These are phyloP conservation scores for Neodon shergylaensis DNA, from an alignment of 2,113 vertebrate genomes.

Conservation along the genomic window DNA sequence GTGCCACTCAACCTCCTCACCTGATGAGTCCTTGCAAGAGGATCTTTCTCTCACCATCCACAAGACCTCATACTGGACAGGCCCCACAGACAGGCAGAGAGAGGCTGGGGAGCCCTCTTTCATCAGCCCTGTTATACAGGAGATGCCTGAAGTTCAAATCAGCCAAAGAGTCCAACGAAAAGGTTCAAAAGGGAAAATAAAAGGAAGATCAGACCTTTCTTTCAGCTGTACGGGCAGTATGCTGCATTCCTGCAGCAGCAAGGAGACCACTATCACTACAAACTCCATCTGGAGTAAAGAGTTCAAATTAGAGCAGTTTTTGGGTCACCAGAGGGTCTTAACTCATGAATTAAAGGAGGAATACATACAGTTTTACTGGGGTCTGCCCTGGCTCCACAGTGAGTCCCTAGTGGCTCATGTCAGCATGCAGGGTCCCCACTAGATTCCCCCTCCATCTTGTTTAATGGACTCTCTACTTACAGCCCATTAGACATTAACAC, in stretches of 20 bases:
- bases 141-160: background rate
- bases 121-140: background rate
- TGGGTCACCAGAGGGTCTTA: background rate
- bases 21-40: accelerated
- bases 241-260: background rate
- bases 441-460: background rate
- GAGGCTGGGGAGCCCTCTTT: background rate
- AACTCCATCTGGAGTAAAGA: background rate
- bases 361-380: background rate
- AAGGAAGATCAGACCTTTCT: accelerated
- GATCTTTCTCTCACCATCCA: background rate
- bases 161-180: background rate
- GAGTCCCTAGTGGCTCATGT: background rate
- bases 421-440: no score
- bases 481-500: no score
- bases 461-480: background rate
- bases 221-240: accelerated
- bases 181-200: background rate
- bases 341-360: accelerated
- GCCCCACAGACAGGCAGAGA: background rate
- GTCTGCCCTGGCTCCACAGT: conserved; percentile 6
- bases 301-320: background rate
- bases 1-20: background rate
- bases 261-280: no score
- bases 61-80: background rate